These are phyloP conservation scores for Aquatica leii DNA, from an alignment of 2,888 invertebrate species.

Conservation along the genomic window DNA sequence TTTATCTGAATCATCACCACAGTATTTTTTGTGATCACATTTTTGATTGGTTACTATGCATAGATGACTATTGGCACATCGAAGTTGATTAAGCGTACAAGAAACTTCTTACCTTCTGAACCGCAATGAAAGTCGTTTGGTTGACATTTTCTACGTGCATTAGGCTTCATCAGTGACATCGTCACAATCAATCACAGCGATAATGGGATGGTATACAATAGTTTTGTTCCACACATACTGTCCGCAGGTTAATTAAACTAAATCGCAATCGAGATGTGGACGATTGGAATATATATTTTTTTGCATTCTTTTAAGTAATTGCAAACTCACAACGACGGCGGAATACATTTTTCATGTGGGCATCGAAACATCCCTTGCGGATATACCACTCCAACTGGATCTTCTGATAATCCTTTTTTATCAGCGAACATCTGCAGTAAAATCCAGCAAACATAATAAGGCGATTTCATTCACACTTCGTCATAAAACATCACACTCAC, in stretches of 20 bases:
- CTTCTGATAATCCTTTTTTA: slow-evolving; percentile 48
- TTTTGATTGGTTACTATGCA: slow-evolving; percentile 80
- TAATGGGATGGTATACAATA: slow-evolving; percentile 94
- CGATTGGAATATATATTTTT: slow-evolving; percentile 88
- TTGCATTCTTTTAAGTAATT: slow-evolving; percentile 95
- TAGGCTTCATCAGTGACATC: slow-evolving; percentile 95
- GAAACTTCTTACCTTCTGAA: slow-evolving; percentile 70
- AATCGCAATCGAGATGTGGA: slow-evolving; percentile 95
- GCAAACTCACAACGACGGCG: slow-evolving; percentile 85
- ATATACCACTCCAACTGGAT: slow-evolving; percentile 63
- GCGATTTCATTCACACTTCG: slow-evolving; percentile 51
- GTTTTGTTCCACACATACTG: slow-evolving; percentile 96
- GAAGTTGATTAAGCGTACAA: slow-evolving; percentile 85
- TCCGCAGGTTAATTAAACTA: slow-evolving; percentile 89
- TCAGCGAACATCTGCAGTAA: slow-evolving; percentile 48
- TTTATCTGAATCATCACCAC: slow-evolving; percentile 91
- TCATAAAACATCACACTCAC: slow-evolving; percentile 46
- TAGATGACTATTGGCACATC: slow-evolving; percentile 80
- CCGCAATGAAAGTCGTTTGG: slow-evolving; percentile 91
- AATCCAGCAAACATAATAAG: slow-evolving; percentile 50
- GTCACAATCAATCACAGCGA: slow-evolving; percentile 95
- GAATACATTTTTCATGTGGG: slow-evolving; percentile 88
- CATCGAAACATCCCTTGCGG: slow-evolving; percentile 82
- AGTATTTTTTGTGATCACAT: slow-evolving; percentile 91
- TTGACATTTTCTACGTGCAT: slow-evolving; percentile 90